These are phyloP conservation scores for Hyperoplus immaculatus DNA, from an alignment of 2,797 vertebrate species.

Conservation along the genomic window DNA sequence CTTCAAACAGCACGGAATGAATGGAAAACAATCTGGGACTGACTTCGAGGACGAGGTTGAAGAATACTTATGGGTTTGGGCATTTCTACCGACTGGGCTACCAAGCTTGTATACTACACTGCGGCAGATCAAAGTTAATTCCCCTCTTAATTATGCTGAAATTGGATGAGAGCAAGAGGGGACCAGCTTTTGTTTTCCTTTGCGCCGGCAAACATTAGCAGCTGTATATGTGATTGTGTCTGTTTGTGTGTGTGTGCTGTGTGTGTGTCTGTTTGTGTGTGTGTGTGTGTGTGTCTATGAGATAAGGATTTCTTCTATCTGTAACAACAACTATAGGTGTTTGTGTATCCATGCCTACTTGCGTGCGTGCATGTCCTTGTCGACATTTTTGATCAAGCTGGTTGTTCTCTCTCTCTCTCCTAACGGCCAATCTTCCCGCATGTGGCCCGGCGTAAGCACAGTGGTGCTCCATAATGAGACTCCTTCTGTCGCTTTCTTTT, in stretches of 20 bases:
- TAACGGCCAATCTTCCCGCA: slow-evolving; percentile 68
- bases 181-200: slow-evolving; percentile 77
- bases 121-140: slow-evolving; percentile 80
- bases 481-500: slow-evolving; percentile 72
- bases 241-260: slow-evolving; percentile 18
- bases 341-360: slow-evolving; percentile 11
- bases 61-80: slow-evolving; percentile 64
- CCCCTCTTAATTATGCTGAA: slow-evolving; percentile 81
- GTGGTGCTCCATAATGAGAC: slow-evolving; percentile 73
- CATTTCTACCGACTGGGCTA: slow-evolving; percentile 54
- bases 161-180: slow-evolving; percentile 74
- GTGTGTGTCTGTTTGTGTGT: slow-evolving; percentile 18
- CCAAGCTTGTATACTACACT: slow-evolving; percentile 47
- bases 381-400: slow-evolving; percentile 19
- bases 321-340: slow-evolving; percentile 33
- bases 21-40: slow-evolving; percentile 65
- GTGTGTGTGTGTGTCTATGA: slow-evolving; percentile 24
- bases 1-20: slow-evolving; percentile 75
- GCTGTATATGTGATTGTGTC: slow-evolving; percentile 26
- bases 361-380: slow-evolving; percentile 2
- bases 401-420: slow-evolving; percentile 33
- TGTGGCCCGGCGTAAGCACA: slow-evolving; percentile 64
- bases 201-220: slow-evolving; percentile 70
- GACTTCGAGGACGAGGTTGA: slow-evolving; percentile 67
- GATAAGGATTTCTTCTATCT: slow-evolving; percentile 33